Percentiles rank a stretch among this genome's conserved stretches.
Evolutionary conservation across 2,797 vertebrate genomes (phyloP).

Genomic region (Amniataba percoides): DNA sequence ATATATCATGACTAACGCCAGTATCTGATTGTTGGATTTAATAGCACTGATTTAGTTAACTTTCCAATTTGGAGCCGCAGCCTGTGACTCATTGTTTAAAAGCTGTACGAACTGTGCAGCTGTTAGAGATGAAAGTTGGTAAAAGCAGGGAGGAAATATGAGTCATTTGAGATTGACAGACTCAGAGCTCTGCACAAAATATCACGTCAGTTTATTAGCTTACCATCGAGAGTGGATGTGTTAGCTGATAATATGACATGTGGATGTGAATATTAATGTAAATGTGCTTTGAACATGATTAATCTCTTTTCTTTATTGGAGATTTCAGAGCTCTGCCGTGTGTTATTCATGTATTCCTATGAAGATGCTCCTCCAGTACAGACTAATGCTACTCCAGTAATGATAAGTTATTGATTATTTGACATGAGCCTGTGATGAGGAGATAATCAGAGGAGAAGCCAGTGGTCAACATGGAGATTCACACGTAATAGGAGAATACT

Average conservation of each 20-base stretch:
- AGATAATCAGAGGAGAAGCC: not conserved
- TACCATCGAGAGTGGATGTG: not conserved
- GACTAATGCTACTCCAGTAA: not conserved
- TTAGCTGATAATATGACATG: conserved; percentile 16
- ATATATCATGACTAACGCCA: not conserved
- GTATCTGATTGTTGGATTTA: not conserved
- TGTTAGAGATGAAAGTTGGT: conserved; percentile 12
- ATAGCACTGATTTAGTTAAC: not conserved
- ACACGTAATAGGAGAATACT: not conserved
- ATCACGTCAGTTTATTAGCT: not conserved
- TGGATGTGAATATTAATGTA: conserved; percentile 36
- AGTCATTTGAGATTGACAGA: conserved; percentile 26
- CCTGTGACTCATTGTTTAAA: conserved; percentile 23
- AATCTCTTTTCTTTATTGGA: not conserved
- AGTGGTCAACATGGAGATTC: not conserved
- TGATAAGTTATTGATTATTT: not conserved
- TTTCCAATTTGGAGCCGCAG: not conserved
- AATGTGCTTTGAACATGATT: conserved; percentile 16
- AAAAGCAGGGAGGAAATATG: conserved; percentile 27
- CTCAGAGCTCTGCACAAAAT: conserved; percentile 1
- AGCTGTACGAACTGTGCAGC: conserved; percentile 3
- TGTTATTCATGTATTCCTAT: conserved; percentile 2
- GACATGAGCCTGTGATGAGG: not conserved
- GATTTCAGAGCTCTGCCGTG: not conserved
- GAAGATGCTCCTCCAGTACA: not conserved